Evolutionary conservation across 1,140 invertebrate genomes (phyloP).

Genomic region (Andrena cerasifolii): DNA sequence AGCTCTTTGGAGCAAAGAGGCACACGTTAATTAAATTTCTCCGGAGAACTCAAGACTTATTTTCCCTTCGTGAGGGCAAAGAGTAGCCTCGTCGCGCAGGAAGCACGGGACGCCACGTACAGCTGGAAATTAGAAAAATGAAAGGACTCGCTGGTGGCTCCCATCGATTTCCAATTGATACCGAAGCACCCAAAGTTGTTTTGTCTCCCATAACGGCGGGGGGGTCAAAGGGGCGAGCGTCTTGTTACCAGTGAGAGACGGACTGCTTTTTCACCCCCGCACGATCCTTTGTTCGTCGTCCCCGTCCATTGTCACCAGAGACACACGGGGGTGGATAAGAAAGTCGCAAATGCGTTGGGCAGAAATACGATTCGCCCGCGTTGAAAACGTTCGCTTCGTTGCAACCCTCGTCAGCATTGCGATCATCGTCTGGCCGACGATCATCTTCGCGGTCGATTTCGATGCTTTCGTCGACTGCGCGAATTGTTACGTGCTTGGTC

Average conservation of each 20-base stretch:
- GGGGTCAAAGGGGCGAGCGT: slow-evolving; percentile 15
- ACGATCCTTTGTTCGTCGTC: not conserved
- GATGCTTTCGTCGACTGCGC: slow-evolving; percentile 5
- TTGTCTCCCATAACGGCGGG: slow-evolving; percentile 11
- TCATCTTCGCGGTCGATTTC: not conserved
- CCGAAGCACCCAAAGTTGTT: slow-evolving; percentile 23
- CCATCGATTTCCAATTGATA: slow-evolving; percentile 20
- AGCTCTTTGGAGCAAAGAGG: no score
- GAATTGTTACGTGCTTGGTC: slow-evolving; percentile 17
- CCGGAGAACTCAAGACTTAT: no score
- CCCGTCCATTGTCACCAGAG: slow-evolving; percentile 6
- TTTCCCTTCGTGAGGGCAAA: no score
- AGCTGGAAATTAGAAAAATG: slow-evolving; percentile 35
- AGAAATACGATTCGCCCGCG: slow-evolving; percentile 28
- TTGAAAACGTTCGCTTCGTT: slow-evolving; percentile 10
- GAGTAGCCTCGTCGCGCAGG: no score
- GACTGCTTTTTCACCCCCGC: not conserved
- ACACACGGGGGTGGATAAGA: not conserved
- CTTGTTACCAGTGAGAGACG: slow-evolving; percentile 1
- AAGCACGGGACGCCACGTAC: no score
- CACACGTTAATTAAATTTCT: no score
- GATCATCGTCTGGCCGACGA: not conserved
- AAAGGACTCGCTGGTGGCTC: not conserved
- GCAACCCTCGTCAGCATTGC: not conserved
- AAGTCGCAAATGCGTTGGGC: not conserved